Evolutionary conservation across 2,113 vertebrate species (phyloP).

Genomic region (Potamarius usumacintae): DNA sequence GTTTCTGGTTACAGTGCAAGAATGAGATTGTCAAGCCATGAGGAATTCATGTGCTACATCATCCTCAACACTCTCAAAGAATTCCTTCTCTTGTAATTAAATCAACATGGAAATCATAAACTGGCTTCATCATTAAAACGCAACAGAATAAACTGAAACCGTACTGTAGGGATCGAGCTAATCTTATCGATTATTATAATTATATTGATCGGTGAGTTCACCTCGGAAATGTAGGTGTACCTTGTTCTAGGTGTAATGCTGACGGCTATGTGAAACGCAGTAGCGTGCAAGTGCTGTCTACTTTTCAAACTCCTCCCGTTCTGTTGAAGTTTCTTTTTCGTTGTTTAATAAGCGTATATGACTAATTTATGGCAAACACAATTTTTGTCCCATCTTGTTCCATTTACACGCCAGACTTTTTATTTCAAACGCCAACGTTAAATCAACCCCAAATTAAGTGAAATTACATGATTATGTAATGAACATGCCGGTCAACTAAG

Average conservation of each 20-base stretch:
- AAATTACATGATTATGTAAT: not conserved
- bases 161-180: too few relatives aligned
- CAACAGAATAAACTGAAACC: not conserved
- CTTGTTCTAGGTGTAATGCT: not conserved
- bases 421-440: not conserved
- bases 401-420: not conserved
- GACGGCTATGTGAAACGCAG: not conserved
- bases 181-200: too few relatives aligned
- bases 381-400: not conserved
- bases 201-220: not conserved
- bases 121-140: not conserved
- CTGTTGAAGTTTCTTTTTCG: not conserved
- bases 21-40: slow-evolving; percentile 17
- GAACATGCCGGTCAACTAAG: not conserved
- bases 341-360: not conserved
- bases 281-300: not conserved
- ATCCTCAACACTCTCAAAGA: slow-evolving; percentile 23
- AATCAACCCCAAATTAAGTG: not conserved
- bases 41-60: slow-evolving; percentile 32
- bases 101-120: not conserved
- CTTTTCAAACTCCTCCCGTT: not conserved
- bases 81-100: slow-evolving; percentile 17
- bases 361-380: not conserved
- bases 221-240: not conserved
- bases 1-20: slow-evolving; percentile 28